phyloP scores from a whole-genome alignment of 2,888 invertebrate genomes.

The Diarsia brunnea region DNA sequence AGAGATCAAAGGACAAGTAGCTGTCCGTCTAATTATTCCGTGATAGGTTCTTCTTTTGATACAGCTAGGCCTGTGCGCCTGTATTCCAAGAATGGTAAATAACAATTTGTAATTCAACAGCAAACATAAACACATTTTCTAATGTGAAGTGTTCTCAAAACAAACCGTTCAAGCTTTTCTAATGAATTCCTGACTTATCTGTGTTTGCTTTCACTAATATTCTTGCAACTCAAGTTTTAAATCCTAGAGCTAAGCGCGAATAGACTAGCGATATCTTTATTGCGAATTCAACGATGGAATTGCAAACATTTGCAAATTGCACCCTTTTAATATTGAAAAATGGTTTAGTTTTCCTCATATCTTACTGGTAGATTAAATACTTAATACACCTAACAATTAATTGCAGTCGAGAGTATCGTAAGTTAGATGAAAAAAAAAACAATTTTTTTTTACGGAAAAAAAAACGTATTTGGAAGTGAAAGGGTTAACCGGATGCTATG shows the following conservation, averaged over 20 bases:
- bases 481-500: background rate
- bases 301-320: constrained; percentile 2
- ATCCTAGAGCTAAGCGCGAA: constrained; percentile 35
- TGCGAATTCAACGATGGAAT: constrained; percentile 17
- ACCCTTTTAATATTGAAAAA: background rate
- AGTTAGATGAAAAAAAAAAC: background rate
- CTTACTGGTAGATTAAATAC: background rate
- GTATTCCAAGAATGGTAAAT: constrained; percentile 41
- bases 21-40: constrained; percentile 33
- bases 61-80: constrained; percentile 10
- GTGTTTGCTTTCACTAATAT: constrained; percentile 53
- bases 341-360: background rate
- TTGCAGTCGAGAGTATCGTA: background rate
- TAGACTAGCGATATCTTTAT: constrained; percentile 7
- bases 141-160: constrained; percentile 54
- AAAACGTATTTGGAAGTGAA: background rate
- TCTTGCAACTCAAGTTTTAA: constrained; percentile 45
- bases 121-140: constrained; percentile 55
- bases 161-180: constrained; percentile 52
- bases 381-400: background rate
- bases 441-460: background rate
- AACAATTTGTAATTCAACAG: constrained; percentile 53
- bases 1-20: constrained; percentile 41
- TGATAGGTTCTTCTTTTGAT: constrained; percentile 21
- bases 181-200: constrained; percentile 55